Evolutionary conservation across 1,140 invertebrate species (phyloP).

Genomic region (Tribolium castaneum): DNA sequence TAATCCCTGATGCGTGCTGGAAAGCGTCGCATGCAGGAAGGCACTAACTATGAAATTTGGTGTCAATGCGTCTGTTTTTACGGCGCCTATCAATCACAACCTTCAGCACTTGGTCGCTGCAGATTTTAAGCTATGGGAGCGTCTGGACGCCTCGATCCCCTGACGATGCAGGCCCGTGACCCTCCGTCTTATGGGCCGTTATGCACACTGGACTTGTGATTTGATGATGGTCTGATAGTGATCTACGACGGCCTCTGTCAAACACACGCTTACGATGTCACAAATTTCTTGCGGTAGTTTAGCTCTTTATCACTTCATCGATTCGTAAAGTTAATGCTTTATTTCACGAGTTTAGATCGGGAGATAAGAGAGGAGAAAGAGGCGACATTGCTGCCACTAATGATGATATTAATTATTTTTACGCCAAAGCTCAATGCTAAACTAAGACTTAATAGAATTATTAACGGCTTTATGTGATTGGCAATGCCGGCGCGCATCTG

Average conservation of each 20-base stretch:
- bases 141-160: neutral
- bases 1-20: neutral
- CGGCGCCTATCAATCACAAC: neutral
- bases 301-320: slow-evolving; percentile 24
- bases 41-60: neutral
- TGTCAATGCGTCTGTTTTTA: neutral
- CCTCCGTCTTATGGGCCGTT: slow-evolving; percentile 19
- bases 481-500: neutral
- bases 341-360: slow-evolving; percentile 8
- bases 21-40: neutral
- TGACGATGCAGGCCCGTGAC: neutral
- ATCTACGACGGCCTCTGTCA: slow-evolving; percentile 45
- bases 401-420: slow-evolving; percentile 19
- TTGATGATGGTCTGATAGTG: slow-evolving; percentile 45
- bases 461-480: slow-evolving; percentile 29
- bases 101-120: neutral
- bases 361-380: slow-evolving; percentile 2
- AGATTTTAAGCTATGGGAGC: neutral
- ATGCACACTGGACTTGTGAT: slow-evolving; percentile 31
- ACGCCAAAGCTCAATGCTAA: neutral
- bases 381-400: neutral
- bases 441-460: neutral
- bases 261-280: slow-evolving; percentile 44
- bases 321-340: slow-evolving; percentile 31
- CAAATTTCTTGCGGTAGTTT: slow-evolving; percentile 4